phyloP scores from a whole-genome alignment of 2,113 vertebrate genomes.

The Pachycephala philippinensis region DNA sequence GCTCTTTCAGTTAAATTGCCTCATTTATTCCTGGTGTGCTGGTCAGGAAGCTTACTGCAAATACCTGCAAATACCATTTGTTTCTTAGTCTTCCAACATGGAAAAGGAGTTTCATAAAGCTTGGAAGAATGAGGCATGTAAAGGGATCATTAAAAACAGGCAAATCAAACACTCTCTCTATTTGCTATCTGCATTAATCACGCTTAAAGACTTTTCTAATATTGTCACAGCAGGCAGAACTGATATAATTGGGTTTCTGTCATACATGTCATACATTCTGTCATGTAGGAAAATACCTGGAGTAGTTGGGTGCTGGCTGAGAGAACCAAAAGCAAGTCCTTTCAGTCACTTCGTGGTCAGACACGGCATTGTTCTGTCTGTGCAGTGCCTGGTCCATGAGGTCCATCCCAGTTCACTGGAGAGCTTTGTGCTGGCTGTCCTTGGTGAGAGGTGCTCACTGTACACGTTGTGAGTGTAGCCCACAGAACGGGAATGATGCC shows the following conservation, averaged over 20 bases:
- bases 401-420: not conserved
- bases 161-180: not conserved
- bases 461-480: not conserved
- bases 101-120: not conserved
- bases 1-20: not conserved
- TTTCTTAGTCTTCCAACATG: not conserved
- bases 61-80: not conserved
- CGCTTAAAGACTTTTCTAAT: not conserved
- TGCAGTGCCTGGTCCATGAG: not conserved
- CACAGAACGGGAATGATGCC: not conserved
- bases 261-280: no score
- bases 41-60: not conserved
- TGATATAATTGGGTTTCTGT: not conserved
- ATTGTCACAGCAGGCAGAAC: not conserved
- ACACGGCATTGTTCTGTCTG: not conserved
- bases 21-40: not conserved
- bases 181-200: not conserved
- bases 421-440: not conserved
- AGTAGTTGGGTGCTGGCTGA: not conserved
- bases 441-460: not conserved
- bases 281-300: not conserved
- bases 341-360: not conserved
- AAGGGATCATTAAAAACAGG: not conserved
- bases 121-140: not conserved
- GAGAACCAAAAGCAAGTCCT: not conserved